These are phyloP conservation scores for Hepsetus odoe DNA, from an alignment of 2,113 vertebrate genomes.

Conservation along the genomic window DNA sequence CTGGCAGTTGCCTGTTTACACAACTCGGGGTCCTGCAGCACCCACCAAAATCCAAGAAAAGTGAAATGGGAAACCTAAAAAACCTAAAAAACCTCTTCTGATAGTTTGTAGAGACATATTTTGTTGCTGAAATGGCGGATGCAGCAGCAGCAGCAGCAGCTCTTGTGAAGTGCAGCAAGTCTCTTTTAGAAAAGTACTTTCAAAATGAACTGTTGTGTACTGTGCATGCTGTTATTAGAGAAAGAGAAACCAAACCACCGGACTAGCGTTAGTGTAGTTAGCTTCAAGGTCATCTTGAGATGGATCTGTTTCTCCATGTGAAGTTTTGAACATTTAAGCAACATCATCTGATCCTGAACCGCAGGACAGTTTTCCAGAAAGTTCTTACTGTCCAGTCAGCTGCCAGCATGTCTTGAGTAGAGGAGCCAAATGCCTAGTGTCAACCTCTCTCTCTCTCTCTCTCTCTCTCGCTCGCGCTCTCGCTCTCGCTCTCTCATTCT, in stretches of 20 bases:
- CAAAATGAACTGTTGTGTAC: too few species aligned
- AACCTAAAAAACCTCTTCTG: too few species aligned
- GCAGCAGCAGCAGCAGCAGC: not conserved
- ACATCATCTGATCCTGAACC: slow-evolving; percentile 36
- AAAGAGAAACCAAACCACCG: too few species aligned
- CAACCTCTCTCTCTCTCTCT: slow-evolving; percentile 64
- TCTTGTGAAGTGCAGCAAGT: not conserved
- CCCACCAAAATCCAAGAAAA: not conserved
- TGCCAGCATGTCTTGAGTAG: slow-evolving; percentile 55
- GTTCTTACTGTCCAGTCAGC: slow-evolving; percentile 61
- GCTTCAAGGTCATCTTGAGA: not conserved
- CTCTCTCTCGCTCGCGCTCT: slow-evolving; percentile 14
- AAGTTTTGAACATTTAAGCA: not conserved
- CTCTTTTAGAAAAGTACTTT: too few species aligned
- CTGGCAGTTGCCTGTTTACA: not conserved
- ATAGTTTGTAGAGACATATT: too few species aligned
- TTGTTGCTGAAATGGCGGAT: too few species aligned
- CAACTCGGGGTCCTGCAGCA: not conserved
- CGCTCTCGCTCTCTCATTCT: slow-evolving; percentile 21
- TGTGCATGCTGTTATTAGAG: too few species aligned
- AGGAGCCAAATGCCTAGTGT: slow-evolving; percentile 61
- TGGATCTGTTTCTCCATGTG: not conserved
- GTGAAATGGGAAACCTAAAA: not conserved
- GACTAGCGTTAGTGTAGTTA: too few species aligned
- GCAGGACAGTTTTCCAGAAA: slow-evolving; percentile 51